These are phyloP conservation scores for Leiothrix lutea DNA, from an alignment of 2,113 vertebrate genomes.

Conservation along the genomic window DNA sequence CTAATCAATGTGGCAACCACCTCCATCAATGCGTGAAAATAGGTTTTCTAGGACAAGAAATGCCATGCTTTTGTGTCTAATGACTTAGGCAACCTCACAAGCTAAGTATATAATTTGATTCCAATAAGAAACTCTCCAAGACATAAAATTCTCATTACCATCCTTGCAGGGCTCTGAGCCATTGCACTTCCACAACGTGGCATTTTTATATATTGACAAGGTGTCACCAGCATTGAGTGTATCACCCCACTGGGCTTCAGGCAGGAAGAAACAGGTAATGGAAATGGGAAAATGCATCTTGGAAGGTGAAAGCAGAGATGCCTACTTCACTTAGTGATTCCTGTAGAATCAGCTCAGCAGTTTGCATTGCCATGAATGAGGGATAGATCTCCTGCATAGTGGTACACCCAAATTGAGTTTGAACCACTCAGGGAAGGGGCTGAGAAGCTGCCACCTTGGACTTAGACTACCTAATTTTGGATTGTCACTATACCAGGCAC, in stretches of 20 bases:
- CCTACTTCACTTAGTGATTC: not conserved
- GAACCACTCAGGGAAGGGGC: not conserved
- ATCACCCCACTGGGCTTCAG: not conserved
- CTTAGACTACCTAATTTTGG: not conserved
- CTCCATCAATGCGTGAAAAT: not conserved
- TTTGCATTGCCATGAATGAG: not conserved
- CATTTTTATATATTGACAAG: slow-evolving; percentile 29
- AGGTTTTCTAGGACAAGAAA: slow-evolving; percentile 19
- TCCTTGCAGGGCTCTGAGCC: not conserved
- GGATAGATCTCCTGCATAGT: not conserved
- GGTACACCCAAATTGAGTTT: not conserved
- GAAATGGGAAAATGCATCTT: not conserved
- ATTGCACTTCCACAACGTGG: not conserved
- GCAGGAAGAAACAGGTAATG: not conserved
- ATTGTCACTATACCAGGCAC: not conserved
- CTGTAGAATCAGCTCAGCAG: not conserved
- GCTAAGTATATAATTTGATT: slow-evolving; percentile 34
- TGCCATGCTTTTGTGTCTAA: not conserved
- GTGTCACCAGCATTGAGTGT: not conserved
- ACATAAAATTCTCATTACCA: slow-evolving; percentile 36
- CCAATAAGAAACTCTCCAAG: slow-evolving; percentile 15
- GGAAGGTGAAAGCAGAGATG: not conserved
- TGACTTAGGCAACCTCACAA: not conserved
- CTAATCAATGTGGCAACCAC: not conserved
- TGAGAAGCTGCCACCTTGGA: not conserved